Conservation (phyloP, 2,888 invertebrate species). For the Hybos culiciformis region DNA sequence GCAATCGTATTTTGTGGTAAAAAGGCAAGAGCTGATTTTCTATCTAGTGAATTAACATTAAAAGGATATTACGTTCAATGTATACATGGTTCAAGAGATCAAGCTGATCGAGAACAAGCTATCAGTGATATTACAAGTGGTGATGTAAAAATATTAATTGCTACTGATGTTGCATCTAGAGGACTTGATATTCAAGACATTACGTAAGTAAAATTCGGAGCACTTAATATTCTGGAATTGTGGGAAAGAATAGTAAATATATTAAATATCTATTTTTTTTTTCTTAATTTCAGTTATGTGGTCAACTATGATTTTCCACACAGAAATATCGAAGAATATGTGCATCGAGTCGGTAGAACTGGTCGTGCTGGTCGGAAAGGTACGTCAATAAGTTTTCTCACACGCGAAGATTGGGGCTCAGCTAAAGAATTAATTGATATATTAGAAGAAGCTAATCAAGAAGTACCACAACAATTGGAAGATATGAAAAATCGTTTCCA, state of each 20-base stretch:
- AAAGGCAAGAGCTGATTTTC: constrained; percentile 69
- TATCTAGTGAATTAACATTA: constrained; percentile 65
- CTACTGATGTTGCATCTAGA: constrained; percentile 90
- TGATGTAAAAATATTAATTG: constrained; percentile 67
- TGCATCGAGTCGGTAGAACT: constrained; percentile 86
- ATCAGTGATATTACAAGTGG: constrained; percentile 71
- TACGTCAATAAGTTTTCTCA: constrained; percentile 66
- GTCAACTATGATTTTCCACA: constrained; percentile 83
- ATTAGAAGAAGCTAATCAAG: constrained; percentile 74
- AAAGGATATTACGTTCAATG: constrained; percentile 57
- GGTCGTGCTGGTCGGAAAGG: constrained; percentile 83
- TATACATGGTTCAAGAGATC: constrained; percentile 83
- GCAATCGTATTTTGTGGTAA: constrained; percentile 82
- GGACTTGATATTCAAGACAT: constrained; percentile 85
- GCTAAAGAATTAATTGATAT: constrained; percentile 73
- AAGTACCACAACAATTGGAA: constrained; percentile 60
- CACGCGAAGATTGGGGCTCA: constrained; percentile 67
- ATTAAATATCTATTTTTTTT: background rate
- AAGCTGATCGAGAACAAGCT: constrained; percentile 64
- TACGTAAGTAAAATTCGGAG: constrained; percentile 40
- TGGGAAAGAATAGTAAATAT: background rate
- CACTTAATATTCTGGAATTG: background rate
- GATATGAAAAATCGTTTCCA: constrained; percentile 63
- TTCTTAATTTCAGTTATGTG: constrained; percentile 41
- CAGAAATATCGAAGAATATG: constrained; percentile 84